Percentiles rank a stretch among this genome's conserved stretches.
Conservation (phyloP, 2,797 vertebrate species). For the Malacoctenus gilli region DNA sequence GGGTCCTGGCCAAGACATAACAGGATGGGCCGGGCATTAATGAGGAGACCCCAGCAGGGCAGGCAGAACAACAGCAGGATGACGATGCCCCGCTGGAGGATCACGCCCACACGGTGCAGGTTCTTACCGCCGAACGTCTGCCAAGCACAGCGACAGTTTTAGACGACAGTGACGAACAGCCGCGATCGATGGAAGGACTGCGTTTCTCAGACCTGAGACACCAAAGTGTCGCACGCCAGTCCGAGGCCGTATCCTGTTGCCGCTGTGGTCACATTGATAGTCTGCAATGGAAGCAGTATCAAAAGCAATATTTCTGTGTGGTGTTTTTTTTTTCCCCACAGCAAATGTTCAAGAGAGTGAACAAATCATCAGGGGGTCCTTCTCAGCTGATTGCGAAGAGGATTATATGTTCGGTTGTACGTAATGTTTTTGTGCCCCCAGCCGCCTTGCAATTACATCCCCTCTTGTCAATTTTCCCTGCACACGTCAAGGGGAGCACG, state of each 20-base stretch:
- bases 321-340: slow-evolving; percentile 1
- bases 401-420: not conserved
- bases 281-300: slow-evolving; percentile 79
- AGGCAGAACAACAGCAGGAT: slow-evolving; percentile 89
- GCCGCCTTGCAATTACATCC: slow-evolving; percentile 1
- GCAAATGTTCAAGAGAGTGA: not conserved
- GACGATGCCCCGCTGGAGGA: slow-evolving; percentile 85
- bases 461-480: not conserved
- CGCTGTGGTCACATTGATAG: slow-evolving; percentile 86
- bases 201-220: slow-evolving; percentile 71
- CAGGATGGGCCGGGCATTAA: slow-evolving; percentile 85
- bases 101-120: slow-evolving; percentile 85
- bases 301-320: too few species aligned
- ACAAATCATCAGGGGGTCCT: not conserved
- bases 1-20: slow-evolving; percentile 85
- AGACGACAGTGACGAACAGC: not conserved
- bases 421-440: not conserved
- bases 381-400: not conserved
- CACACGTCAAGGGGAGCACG: not conserved
- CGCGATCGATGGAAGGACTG: slow-evolving; percentile 1
- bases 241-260: slow-evolving; percentile 86
- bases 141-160: slow-evolving; percentile 11
- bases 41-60: slow-evolving; percentile 90
- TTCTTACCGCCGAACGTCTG: slow-evolving; percentile 90
- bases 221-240: slow-evolving; percentile 88